These are phyloP conservation scores for Huso huso DNA, from an alignment of 2,797 vertebrate species.

Conservation along the genomic window DNA sequence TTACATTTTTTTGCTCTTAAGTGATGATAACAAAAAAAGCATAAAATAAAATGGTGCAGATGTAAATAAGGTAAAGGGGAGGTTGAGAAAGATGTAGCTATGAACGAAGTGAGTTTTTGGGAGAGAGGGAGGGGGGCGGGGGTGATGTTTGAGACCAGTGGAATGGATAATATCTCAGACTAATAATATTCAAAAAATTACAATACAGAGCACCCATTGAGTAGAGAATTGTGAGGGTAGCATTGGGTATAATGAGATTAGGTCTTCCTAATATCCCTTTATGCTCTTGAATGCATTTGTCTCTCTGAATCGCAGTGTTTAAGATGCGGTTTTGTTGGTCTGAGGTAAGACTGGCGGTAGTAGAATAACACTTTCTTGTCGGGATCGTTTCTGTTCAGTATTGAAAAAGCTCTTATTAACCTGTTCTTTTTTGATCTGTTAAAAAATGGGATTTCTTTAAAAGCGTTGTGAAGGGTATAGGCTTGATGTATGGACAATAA, in stretches of 20 bases:
- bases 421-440: constrained; percentile 55
- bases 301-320: constrained; percentile 1
- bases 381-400: constrained; percentile 57
- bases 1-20: constrained; percentile 55
- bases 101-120: constrained; percentile 36
- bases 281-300: neutral
- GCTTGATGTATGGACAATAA: constrained; percentile 72
- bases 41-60: constrained; percentile 38
- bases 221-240: neutral
- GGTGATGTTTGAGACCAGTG: constrained; percentile 41
- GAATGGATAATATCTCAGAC: constrained; percentile 40
- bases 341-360: constrained; percentile 12
- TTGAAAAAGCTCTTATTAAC: constrained; percentile 55
- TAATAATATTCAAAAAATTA: neutral
- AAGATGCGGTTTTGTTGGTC: neutral
- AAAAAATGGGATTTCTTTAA: constrained; percentile 55
- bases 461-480: constrained; percentile 62
- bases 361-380: constrained; percentile 21
- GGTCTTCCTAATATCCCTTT: neutral
- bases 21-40: constrained; percentile 19
- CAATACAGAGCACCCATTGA: neutral
- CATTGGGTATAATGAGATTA: neutral
- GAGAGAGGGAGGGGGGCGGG: constrained; percentile 14
- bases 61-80: constrained; percentile 55
- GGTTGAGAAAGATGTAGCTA: constrained; percentile 47